These are phyloP conservation scores for Drosophila prosaltans DNA, from an alignment of 1,140 invertebrate genomes.

Conservation along the genomic window DNA sequence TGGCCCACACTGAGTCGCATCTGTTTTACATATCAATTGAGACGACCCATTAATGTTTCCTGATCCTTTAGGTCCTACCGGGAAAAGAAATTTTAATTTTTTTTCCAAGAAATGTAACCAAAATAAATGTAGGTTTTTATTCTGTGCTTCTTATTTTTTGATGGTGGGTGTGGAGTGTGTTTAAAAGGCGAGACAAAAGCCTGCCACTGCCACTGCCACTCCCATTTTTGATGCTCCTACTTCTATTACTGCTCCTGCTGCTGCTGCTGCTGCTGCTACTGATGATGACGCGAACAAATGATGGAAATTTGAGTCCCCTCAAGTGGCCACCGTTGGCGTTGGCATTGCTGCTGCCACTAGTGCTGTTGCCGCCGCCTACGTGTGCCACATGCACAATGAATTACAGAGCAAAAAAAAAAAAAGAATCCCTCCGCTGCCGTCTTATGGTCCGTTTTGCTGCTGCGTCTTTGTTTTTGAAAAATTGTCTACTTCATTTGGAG, in stretches of 20 bases:
- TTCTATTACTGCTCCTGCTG: constrained; percentile 26
- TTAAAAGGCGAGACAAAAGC: constrained; percentile 9
- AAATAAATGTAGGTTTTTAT: constrained; percentile 3
- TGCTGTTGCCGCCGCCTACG: constrained; percentile 52
- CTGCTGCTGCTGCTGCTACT: constrained; percentile 46
- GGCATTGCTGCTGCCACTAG: not conserved
- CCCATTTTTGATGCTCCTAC: not conserved
- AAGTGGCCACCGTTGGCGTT: constrained; percentile 49
- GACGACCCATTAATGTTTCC: not conserved
- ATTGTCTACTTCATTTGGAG: constrained; percentile 77
- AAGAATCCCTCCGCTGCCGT: too few species aligned
- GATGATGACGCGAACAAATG: constrained; percentile 70
- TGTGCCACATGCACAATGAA: constrained; percentile 76
- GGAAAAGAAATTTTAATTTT: not conserved
- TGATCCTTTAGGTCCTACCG: constrained; percentile 3
- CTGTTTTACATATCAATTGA: not conserved
- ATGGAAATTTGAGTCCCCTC: constrained; percentile 71
- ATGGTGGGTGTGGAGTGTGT: not conserved
- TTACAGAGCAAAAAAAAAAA: not conserved
- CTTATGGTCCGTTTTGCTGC: constrained; percentile 15
- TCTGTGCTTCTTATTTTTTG: too few species aligned
- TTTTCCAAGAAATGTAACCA: not conserved
- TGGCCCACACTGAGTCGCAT: not conserved
- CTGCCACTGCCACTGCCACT: not conserved
- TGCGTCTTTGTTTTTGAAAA: constrained; percentile 78